phyloP scores from a whole-genome alignment of 2,797 vertebrate genomes.

The Acropternis orthonyx region DNA sequence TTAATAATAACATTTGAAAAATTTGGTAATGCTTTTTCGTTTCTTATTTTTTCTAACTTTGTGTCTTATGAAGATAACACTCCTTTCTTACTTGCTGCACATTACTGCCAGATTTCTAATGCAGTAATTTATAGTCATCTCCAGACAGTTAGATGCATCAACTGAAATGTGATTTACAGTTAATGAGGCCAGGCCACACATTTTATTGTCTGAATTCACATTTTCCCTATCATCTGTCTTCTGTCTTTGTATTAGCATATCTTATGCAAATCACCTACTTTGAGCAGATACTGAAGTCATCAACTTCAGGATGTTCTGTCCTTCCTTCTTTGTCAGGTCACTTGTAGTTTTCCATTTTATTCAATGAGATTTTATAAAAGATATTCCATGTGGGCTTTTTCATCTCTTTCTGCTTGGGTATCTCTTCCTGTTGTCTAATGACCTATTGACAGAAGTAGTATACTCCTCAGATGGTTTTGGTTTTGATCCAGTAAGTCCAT shows the following conservation, averaged over 20 bases:
- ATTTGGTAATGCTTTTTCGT: neutral
- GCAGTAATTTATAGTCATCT: neutral
- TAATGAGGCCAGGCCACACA: neutral
- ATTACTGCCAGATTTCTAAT: neutral
- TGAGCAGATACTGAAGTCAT: neutral
- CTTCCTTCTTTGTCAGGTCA: neutral
- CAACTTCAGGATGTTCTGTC: neutral
- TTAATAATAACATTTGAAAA: neutral
- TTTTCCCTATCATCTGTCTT: constrained; percentile 2
- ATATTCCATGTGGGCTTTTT: neutral
- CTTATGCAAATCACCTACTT: neutral
- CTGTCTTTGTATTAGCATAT: neutral
- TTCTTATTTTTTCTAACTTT: constrained; percentile 7
- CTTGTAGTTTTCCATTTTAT: neutral
- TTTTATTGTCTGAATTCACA: constrained; percentile 12
- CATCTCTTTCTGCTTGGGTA: neutral
- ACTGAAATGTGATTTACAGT: neutral
- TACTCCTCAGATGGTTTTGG: constrained; percentile 15
- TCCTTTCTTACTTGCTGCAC: neutral
- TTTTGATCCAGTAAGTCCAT: constrained; percentile 24
- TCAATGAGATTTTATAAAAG: neutral
- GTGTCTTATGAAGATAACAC: neutral
- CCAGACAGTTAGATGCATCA: neutral
- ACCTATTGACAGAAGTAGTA: neutral
- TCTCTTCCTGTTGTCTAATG: neutral